Conservation (phyloP, 2,888 invertebrate genomes). For the Mantis religiosa region DNA sequence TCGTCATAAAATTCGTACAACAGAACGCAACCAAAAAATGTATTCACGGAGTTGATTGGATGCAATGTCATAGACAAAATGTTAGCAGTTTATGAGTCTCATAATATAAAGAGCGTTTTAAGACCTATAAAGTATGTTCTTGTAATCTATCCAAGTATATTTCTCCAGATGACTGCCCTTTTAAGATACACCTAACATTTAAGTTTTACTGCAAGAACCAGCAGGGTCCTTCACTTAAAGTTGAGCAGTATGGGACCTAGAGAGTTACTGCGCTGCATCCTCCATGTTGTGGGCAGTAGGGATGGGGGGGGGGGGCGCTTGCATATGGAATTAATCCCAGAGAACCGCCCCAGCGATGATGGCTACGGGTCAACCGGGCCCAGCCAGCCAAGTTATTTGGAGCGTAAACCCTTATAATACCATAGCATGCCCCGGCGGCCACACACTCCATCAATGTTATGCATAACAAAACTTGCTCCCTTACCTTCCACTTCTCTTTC, state of each 20-base stretch:
- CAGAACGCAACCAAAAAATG: no score
- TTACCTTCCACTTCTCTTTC: not conserved
- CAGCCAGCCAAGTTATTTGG: conserved; percentile 1
- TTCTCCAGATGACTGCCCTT: no score
- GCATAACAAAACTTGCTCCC: not conserved
- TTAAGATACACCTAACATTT: no score
- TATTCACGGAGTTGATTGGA: no score
- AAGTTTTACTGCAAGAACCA: not conserved
- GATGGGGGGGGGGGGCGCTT: not conserved
- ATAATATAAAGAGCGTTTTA: no score
- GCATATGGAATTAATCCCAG: conserved; percentile 13
- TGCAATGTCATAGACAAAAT: no score
- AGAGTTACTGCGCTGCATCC: not conserved
- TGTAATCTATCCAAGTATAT: no score
- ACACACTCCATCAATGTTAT: not conserved
- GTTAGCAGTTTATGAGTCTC: no score
- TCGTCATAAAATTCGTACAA: no score
- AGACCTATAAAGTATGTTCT: no score
- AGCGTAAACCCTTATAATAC: conserved; percentile 6
- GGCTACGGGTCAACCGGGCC: not conserved
- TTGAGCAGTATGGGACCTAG: not conserved
- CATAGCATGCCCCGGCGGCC: not conserved
- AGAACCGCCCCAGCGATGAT: not conserved
- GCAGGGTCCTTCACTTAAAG: not conserved
- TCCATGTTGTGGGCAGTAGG: not conserved